Evolutionary conservation across 2,888 invertebrate species (phyloP).

Genomic region (Lasioglossum leucozonium): DNA sequence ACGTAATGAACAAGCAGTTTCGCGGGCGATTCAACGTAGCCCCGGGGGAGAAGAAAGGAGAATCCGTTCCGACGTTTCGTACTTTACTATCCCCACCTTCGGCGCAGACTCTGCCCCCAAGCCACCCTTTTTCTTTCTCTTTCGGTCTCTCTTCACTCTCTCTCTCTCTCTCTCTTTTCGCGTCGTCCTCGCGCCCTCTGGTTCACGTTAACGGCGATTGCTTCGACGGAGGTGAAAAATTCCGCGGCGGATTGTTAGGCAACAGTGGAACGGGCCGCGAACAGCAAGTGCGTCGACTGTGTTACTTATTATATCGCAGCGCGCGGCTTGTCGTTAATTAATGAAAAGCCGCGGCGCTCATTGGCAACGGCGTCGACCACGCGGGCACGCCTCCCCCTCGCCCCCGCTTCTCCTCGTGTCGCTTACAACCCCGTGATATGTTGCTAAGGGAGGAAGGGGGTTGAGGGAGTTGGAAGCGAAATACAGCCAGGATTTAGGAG

Average conservation of each 20-base stretch:
- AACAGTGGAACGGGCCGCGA: constrained; percentile 9
- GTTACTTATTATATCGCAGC: constrained; percentile 55
- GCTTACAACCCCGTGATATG: constrained; percentile 56
- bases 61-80: constrained; percentile 14
- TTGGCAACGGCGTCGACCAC: constrained; percentile 31
- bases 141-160: not conserved
- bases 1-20: constrained; percentile 41
- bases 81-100: not conserved
- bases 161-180: not conserved
- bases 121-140: not conserved
- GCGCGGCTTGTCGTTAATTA: constrained; percentile 60
- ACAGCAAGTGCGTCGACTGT: constrained; percentile 41
- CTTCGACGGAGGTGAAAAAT: constrained; percentile 31
- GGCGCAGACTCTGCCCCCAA: not conserved
- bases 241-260: constrained; percentile 33
- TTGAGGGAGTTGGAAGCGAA: constrained; percentile 34
- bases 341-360: constrained; percentile 57
- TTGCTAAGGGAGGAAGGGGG: constrained; percentile 28
- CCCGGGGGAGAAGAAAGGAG: not conserved
- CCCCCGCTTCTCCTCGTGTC: not conserved
- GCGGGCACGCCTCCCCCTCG: not conserved
- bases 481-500: constrained; percentile 63
- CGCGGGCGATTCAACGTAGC: constrained; percentile 18
- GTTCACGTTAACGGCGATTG: constrained; percentile 15
- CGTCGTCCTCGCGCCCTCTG: not conserved